Percentiles rank a stretch among this genome's conserved stretches.
These are phyloP conservation scores for Phalacrocorax pelagicus DNA, from an alignment of 2,113 vertebrate species.

Conservation along the genomic window DNA sequence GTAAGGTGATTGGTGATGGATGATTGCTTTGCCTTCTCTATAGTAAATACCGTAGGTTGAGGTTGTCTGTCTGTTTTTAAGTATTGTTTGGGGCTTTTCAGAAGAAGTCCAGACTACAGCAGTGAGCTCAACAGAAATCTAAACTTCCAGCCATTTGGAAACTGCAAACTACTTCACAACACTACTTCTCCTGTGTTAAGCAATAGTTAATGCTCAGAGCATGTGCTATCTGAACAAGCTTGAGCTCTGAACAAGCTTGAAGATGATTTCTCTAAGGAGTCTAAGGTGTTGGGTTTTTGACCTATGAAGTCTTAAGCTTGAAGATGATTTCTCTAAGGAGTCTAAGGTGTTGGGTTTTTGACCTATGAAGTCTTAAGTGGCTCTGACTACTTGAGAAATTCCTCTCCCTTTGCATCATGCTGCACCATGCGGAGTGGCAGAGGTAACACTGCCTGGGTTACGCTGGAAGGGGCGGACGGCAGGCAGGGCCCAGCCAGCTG, in stretches of 20 bases:
- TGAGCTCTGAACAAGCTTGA: neutral
- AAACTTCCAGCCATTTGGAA: neutral
- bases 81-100: neutral
- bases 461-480: neutral
- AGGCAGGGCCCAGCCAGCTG: neutral
- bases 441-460: neutral
- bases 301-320: constrained; percentile 37
- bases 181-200: neutral
- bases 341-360: constrained; percentile 47
- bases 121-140: neutral
- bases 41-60: neutral
- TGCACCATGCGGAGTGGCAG: neutral
- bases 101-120: neutral
- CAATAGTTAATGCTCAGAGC: neutral
- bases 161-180: neutral
- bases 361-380: constrained; percentile 40
- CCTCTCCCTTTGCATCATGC: constrained; percentile 40
- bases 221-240: neutral
- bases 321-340: neutral
- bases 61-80: neutral
- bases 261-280: neutral
- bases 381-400: constrained; percentile 46
- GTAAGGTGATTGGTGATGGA: neutral
- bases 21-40: neutral
- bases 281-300: constrained; percentile 50